Base-by-base conservation (phyloP, 1,140 invertebrate species). In the Brachionus calyciflorus region DNA sequence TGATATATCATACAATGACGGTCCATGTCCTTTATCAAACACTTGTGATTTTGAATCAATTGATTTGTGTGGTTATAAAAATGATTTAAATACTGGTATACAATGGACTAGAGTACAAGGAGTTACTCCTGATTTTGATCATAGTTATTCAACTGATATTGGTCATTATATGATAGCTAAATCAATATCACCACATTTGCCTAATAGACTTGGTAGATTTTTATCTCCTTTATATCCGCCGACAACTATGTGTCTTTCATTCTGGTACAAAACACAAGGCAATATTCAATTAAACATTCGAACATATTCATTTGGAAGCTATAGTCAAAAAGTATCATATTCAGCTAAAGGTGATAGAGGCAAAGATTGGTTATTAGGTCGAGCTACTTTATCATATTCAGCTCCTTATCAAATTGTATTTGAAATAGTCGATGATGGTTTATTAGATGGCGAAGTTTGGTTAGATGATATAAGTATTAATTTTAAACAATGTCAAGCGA, bases 11-110 rank as follows among this genome's bases (percentile, higher is more conserved):
- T 78, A 82, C 37, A 65, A 75, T 24, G 80, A 80, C 37, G 80
- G 81, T 78, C 44, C 41, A 4, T 82, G 81, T 79, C 75, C 78
- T 30, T 24, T 17, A 26, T 55, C 76, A 76, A 78, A 79, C 80
- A 28, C 17, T 10, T 75, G 70, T 55, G 49, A 51, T 24, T 75
- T 75, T 40, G 70, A 76, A 33, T 57, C 65, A 17, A 26, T 17
- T n/a, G 80, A 78, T 57, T 51, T 73, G 10, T 84, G 83, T 80
- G 82, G 81, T 7, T 84, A 81, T 80, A 80, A 40, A n/a, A 82
- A 83, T 77, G 76, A 79, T 30, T 51, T 51, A 40, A 69, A 7
- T 41, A 46, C 12, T 51, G 26, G 10, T 12, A 30, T 70, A n/a
- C 24, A 46, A 48, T 70, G 65, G 65, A 40, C 7, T 26, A 21